These are phyloP conservation scores for Hylaeus volcanicus DNA, from an alignment of 1,140 invertebrate genomes.

Conservation along the genomic window DNA sequence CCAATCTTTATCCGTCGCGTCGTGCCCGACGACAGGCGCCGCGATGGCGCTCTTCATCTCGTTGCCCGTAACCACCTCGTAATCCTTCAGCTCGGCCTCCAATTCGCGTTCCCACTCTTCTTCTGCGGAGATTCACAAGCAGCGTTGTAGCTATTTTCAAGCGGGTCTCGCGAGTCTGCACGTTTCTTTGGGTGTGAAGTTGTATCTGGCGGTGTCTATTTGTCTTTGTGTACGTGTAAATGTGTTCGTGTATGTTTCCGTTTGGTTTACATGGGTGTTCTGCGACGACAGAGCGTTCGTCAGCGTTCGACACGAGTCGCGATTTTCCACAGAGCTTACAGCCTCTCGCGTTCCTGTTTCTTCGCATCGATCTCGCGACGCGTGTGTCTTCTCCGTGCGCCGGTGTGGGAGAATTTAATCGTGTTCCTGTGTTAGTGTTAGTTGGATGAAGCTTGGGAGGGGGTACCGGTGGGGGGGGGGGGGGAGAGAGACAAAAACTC, in stretches of 20 bases:
- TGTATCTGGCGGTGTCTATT: constrained; percentile 29
- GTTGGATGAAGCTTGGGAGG: background rate
- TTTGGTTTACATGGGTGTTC: background rate
- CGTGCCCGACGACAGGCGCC: constrained; percentile 49
- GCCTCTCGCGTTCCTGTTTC: constrained; percentile 24
- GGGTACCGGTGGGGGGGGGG: background rate
- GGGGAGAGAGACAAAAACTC: constrained; percentile 32
- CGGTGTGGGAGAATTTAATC: constrained; percentile 26
- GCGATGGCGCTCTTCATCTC: constrained; percentile 52
- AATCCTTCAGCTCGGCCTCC: constrained; percentile 95
- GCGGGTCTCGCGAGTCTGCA: constrained; percentile 61
- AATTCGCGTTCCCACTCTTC: constrained; percentile 97
- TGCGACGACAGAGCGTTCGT: background rate
- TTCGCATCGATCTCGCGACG: constrained; percentile 35
- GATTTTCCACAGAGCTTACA: constrained; percentile 8
- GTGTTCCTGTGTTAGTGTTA: constrained; percentile 37
- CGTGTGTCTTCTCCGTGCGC: constrained; percentile 2
- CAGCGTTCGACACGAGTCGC: background rate
- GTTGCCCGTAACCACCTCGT: constrained; percentile 87
- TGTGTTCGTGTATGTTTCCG: constrained; percentile 37
- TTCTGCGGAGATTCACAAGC: constrained; percentile 83
- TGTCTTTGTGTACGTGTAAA: constrained; percentile 37
- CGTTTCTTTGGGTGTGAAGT: background rate
- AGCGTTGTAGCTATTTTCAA: constrained; percentile 77
- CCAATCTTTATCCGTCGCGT: constrained; percentile 78